phyloP scores from a whole-genome alignment of 2,797 vertebrate genomes.

The Poeciliopsis gracilis region DNA sequence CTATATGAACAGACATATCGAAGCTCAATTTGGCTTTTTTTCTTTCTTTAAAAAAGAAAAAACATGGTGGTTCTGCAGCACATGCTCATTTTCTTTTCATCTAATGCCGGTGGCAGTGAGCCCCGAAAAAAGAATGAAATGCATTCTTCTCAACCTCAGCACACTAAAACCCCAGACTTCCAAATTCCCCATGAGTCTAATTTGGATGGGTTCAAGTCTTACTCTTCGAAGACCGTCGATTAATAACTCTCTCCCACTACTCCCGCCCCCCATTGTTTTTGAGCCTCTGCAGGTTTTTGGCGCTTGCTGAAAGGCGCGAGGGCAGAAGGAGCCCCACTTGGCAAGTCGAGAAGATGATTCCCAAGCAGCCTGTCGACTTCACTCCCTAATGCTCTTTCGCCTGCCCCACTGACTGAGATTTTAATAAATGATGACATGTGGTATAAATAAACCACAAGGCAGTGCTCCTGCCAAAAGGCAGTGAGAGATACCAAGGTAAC shows the following conservation, averaged over 20 bases:
- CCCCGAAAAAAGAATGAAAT: slow-evolving; percentile 42
- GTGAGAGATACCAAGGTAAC: slow-evolving; percentile 80
- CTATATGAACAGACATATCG: background rate
- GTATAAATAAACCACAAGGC: slow-evolving; percentile 86
- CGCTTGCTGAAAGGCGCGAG: slow-evolving; percentile 35
- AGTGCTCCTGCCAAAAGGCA: slow-evolving; percentile 79
- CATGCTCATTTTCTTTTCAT: slow-evolving; percentile 51
- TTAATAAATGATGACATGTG: slow-evolving; percentile 86
- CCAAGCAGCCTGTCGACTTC: slow-evolving; percentile 76
- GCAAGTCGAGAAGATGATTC: slow-evolving; percentile 77
- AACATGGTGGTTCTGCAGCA: slow-evolving; percentile 32
- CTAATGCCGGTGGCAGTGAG: slow-evolving; percentile 41
- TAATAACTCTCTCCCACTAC: slow-evolving; percentile 24
- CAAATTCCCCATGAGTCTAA: slow-evolving; percentile 43
- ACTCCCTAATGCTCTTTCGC: slow-evolving; percentile 74
- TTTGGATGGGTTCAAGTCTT: slow-evolving; percentile 49
- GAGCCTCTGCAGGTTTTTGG: slow-evolving; percentile 62
- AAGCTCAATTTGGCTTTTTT: slow-evolving; percentile 1
- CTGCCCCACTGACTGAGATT: slow-evolving; percentile 87
- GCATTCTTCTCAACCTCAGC: slow-evolving; percentile 41
- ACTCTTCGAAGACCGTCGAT: slow-evolving; percentile 49
- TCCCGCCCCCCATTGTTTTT: slow-evolving; percentile 59
- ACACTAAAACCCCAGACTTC: slow-evolving; percentile 50
- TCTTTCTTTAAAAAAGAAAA: background rate
- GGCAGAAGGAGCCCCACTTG: slow-evolving; percentile 80